Evolutionary conservation across 2,888 invertebrate genomes (phyloP).

Genomic region (Yponomeuta sedellus): DNA sequence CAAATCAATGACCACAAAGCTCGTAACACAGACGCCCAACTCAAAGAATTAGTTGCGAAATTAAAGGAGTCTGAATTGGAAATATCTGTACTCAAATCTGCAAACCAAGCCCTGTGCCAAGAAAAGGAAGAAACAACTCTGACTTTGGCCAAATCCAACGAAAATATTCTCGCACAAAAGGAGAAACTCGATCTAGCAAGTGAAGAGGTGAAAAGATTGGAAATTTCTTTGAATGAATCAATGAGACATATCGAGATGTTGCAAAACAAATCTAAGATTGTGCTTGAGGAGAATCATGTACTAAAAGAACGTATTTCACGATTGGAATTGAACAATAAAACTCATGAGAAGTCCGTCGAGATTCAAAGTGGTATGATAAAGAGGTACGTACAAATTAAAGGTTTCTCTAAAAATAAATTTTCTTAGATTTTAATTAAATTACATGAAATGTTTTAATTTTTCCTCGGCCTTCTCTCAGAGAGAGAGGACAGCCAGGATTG

Average conservation of each 20-base stretch:
- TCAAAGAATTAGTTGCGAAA: slow-evolving; percentile 21
- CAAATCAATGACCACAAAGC: slow-evolving; percentile 41
- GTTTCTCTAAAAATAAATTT: no score
- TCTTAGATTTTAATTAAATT: no score
- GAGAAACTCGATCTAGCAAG: slow-evolving; percentile 32
- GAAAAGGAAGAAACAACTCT: slow-evolving; percentile 47
- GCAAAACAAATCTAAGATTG: neutral
- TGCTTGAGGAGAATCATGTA: neutral
- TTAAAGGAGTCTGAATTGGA: slow-evolving; percentile 45
- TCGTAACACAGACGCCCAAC: neutral
- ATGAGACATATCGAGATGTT: neutral
- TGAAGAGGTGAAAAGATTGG: neutral
- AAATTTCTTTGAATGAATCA: neutral
- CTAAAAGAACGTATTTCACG: neutral
- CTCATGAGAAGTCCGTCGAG: slow-evolving; percentile 59
- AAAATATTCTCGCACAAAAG: slow-evolving; percentile 33
- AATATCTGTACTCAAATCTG: neutral
- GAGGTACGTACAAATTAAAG: slow-evolving; percentile 38
- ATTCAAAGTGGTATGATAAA: slow-evolving; percentile 59
- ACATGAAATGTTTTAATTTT: neutral
- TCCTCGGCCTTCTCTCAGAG: no score
- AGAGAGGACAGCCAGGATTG: no score
- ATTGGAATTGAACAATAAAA: slow-evolving; percentile 48
- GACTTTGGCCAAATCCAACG: slow-evolving; percentile 24
- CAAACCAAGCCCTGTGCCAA: slow-evolving; percentile 25